Conservation (phyloP, 2,797 vertebrate genomes). For the Sandelia bainsii region DNA sequence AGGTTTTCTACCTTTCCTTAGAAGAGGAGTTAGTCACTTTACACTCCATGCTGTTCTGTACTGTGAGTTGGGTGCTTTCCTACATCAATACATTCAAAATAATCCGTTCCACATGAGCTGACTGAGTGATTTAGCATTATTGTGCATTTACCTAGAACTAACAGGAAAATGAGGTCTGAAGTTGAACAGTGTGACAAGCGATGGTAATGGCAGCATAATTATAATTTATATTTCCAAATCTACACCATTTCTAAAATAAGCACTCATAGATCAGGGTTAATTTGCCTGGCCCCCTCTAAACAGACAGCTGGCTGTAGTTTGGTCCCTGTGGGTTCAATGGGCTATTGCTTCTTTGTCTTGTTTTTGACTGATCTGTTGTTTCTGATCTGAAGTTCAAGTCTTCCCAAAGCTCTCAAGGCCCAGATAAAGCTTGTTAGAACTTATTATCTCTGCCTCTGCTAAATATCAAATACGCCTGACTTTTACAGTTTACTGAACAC, state of each 20-base stretch:
- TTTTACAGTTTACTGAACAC: constrained; percentile 6
- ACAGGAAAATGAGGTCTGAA: background rate
- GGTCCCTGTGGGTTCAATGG: constrained; percentile 21
- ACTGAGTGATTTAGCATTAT: background rate
- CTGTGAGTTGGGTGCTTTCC: too few species aligned
- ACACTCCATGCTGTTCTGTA: too few species aligned
- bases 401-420: constrained; percentile 19
- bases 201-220: background rate
- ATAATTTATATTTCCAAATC: background rate
- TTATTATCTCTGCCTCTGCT: constrained; percentile 18
- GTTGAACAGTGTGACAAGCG: background rate
- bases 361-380: constrained; percentile 21
- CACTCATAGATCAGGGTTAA: background rate
- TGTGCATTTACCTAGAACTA: background rate
- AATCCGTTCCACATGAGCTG: too few species aligned
- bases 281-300: background rate
- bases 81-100: background rate
- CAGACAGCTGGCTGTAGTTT: background rate
- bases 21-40: too few species aligned
- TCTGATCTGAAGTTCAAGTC: constrained; percentile 30
- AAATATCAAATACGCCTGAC: background rate
- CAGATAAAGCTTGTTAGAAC: constrained; percentile 19
- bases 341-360: constrained; percentile 3
- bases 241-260: background rate
- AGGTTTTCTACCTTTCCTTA: too few species aligned